Base-by-base conservation (phyloP, 2,797 vertebrate genomes). In the Enteromius radiatus region DNA sequence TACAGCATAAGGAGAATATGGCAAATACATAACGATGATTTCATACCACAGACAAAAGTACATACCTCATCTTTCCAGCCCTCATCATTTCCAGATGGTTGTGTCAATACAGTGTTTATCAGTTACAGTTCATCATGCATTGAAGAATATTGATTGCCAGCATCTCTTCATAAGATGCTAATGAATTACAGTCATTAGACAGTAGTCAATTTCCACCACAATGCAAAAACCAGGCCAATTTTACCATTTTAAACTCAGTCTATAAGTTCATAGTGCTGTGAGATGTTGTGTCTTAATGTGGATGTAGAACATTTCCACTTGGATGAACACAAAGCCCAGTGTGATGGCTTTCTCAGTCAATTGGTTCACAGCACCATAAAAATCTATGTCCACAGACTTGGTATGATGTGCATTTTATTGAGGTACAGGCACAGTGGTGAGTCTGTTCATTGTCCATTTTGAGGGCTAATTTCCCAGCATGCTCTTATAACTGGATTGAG, bases 301-400 rank as follows among this genome's bases (percentile, higher is more conserved):
- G 33, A 78, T 26, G 45, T 64, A 73, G 78, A 65, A 38, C 70
- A 65, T 59, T 85, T 84, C 38, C 70, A 76, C 70, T 76, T 82
- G 78, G 87, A 86, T 88, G 75, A 84, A 80, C 83, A 87, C 70
- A 56, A n/a, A 11, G 68, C 59, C 69, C 82, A 82, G 69, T 61
- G 54, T 79, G 74, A 33, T 43, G 68, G 59, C 83, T 54, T 73
- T 86, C 63, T 80, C 61, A 76, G 84, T 84, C 84, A 75, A 85
- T 88, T 83, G 70, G 78, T 67, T 73, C 81, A 76, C 71, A 75
- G 81, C 67, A 83, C 52, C 33, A 2, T 88, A 76, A 81, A 85
- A 81, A 76, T 90, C 89, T 80, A 89, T 87, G 85, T 69, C 19
- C 26, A 71, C 56, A 67, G 54, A 38, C 78, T 56, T 33, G 10